Percentiles rank a stretch among this genome's conserved stretches.
Evolutionary conservation across 2,888 invertebrate genomes (phyloP).

Genomic region (Cacoxenus indagator): DNA sequence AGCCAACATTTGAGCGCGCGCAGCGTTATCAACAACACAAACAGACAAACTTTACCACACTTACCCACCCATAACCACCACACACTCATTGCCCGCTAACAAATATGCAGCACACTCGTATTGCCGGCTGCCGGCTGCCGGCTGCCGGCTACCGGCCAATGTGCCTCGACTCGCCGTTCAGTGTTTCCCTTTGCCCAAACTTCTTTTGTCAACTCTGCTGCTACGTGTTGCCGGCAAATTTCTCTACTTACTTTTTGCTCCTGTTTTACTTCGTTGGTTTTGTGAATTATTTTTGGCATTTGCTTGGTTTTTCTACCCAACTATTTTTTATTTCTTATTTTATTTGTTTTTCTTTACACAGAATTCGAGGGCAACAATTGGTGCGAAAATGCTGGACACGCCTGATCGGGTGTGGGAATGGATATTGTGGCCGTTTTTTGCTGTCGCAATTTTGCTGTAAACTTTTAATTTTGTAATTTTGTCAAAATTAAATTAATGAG

Average conservation of each 20-base stretch:
- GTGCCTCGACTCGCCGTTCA: not conserved
- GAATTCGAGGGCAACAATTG: constrained; percentile 60
- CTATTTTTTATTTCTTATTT: constrained; percentile 42
- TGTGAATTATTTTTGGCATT: constrained; percentile 58
- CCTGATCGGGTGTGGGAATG: constrained; percentile 28
- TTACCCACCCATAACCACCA: not conserved
- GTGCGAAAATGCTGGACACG: constrained; percentile 62
- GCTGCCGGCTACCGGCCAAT: not conserved
- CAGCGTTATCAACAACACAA: constrained; percentile 35
- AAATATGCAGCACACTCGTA: not conserved
- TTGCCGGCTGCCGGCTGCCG: not conserved
- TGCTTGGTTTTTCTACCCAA: constrained; percentile 46
- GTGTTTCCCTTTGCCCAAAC: not conserved
- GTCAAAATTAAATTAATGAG: constrained; percentile 2
- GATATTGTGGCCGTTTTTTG: constrained; percentile 29
- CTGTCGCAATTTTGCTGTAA: not conserved
- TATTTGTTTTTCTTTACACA: constrained; percentile 49
- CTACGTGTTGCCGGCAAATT: constrained; percentile 63
- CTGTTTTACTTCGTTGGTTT: constrained; percentile 26
- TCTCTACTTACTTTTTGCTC: constrained; percentile 36
- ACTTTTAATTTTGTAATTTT: constrained; percentile 12
- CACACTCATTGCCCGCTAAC: not conserved
- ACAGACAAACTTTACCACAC: constrained; percentile 4
- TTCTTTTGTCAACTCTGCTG: constrained; percentile 25
- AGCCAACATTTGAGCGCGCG: constrained; percentile 63